These are phyloP conservation scores for Thryonomys swinderianus DNA, from an alignment of 2,113 vertebrate genomes.

Conservation along the genomic window DNA sequence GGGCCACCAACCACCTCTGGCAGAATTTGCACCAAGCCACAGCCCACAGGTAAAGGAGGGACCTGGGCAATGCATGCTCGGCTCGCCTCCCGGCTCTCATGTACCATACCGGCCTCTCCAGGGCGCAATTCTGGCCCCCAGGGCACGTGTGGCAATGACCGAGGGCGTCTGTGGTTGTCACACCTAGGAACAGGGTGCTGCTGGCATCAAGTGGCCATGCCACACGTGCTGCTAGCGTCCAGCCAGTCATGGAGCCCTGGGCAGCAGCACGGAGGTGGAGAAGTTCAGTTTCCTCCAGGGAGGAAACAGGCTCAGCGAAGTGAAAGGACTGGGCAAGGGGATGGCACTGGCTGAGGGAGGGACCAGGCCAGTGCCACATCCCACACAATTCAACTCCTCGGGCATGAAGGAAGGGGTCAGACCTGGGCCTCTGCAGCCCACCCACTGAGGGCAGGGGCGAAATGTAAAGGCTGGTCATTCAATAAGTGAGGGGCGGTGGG, in stretches of 20 bases:
- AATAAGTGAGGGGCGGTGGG: fast-evolving
- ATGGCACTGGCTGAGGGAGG: fast-evolving
- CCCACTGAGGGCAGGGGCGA: not conserved
- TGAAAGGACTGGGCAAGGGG: fast-evolving
- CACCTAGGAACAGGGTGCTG: no score
- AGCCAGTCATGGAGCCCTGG: not conserved
- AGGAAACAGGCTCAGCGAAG: not conserved
- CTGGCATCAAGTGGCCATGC: not conserved
- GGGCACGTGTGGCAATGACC: no score
- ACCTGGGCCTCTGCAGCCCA: not conserved
- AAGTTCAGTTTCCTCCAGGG: fast-evolving
- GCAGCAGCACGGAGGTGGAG: fast-evolving
- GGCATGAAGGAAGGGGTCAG: no score
- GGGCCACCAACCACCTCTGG: not conserved
- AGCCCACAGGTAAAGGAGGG: fast-evolving
- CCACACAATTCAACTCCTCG: fast-evolving
- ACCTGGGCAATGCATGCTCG: fast-evolving
- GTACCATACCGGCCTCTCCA: fast-evolving
- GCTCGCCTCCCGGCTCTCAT: fast-evolving
- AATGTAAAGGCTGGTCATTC: no score
- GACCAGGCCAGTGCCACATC: not conserved
- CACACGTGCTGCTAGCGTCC: fast-evolving
- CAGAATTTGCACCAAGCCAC: not conserved
- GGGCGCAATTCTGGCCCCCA: fast-evolving
- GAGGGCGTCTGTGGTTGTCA: not conserved